Percentiles rank a stretch among this genome's conserved stretches.
These are phyloP conservation scores for Smutsia gigantea DNA, from an alignment of 2,797 vertebrate species.

Conservation along the genomic window DNA sequence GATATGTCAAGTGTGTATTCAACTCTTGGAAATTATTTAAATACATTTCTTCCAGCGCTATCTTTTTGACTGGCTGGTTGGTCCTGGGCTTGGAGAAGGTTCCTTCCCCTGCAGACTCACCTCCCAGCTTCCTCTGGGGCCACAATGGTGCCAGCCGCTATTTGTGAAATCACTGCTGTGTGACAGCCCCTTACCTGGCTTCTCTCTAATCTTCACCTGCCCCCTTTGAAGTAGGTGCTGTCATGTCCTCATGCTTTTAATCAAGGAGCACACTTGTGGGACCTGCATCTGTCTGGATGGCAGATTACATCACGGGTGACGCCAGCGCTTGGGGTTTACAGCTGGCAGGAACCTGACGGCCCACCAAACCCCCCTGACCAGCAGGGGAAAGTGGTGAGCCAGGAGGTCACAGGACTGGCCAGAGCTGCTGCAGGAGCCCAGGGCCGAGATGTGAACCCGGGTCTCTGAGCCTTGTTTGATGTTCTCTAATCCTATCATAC, in stretches of 20 bases:
- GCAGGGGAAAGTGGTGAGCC: not conserved
- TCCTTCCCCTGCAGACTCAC: not conserved
- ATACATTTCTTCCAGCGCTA: not conserved
- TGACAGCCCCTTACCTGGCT: not conserved
- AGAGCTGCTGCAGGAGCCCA: not conserved
- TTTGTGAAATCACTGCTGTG: not conserved
- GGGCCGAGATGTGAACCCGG: not conserved
- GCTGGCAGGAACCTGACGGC: not conserved
- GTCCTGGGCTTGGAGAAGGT: not conserved
- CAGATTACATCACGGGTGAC: not conserved
- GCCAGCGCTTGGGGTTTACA: not conserved
- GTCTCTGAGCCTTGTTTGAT: not conserved
- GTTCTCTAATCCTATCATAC: not conserved
- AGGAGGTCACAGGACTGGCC: not conserved
- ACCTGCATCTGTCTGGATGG: not conserved
- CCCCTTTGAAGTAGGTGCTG: constrained; percentile 50
- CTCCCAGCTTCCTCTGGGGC: not conserved
- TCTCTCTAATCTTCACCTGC: constrained; percentile 26
- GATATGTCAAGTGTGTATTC: not conserved
- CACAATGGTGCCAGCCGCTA: constrained; percentile 23
- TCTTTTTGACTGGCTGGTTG: not conserved
- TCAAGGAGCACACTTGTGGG: not conserved
- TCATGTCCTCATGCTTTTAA: not conserved
- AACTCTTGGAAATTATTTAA: not conserved
- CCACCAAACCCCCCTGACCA: not conserved